These are phyloP conservation scores for Matsumyia berberina DNA, from an alignment of 2,888 invertebrate genomes.

Conservation along the genomic window DNA sequence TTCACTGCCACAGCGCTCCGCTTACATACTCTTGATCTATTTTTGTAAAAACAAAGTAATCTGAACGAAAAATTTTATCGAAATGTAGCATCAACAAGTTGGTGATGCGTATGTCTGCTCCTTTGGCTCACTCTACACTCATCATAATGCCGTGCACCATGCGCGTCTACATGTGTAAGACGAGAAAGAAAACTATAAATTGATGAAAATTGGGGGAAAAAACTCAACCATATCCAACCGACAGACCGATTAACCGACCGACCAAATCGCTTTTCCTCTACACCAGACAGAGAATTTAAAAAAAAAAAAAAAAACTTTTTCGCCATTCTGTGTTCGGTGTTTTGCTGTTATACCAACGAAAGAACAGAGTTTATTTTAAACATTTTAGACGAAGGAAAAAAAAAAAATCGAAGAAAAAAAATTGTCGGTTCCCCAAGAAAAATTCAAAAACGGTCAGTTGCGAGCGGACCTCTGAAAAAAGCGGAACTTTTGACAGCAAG, in stretches of 20 bases:
- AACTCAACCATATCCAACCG: conserved; percentile 36
- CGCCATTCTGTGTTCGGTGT: conserved; percentile 10
- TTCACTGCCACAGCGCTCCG: conserved; percentile 46
- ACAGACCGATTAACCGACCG: conserved; percentile 36
- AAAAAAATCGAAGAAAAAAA: conserved; percentile 40
- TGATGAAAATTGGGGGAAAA: conserved; percentile 36
- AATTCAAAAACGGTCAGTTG: conserved; percentile 83
- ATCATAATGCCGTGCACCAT: conserved; percentile 9
- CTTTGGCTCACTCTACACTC: conserved; percentile 18
- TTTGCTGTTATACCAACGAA: conserved; percentile 45
- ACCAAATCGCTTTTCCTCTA: conserved; percentile 41
- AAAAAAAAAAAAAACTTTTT: conserved; percentile 48
- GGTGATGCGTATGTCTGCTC: conserved; percentile 52
- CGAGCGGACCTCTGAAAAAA: conserved; percentile 85
- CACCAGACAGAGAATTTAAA: conserved; percentile 25
- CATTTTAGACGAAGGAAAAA: conserved; percentile 35
- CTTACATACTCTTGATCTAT: conserved; percentile 59
- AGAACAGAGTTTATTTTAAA: conserved; percentile 72
- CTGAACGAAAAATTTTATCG: conserved; percentile 44
- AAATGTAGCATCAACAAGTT: conserved; percentile 75
- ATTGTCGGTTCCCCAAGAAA: conserved; percentile 63
- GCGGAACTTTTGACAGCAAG: conserved; percentile 84
- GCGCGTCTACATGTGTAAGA: conserved; percentile 31
- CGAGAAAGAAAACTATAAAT: conserved; percentile 56
- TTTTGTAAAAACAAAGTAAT: conserved; percentile 40